Base-by-base conservation (phyloP, 2,888 invertebrate species). In the Rhyacophila evoluta region DNA sequence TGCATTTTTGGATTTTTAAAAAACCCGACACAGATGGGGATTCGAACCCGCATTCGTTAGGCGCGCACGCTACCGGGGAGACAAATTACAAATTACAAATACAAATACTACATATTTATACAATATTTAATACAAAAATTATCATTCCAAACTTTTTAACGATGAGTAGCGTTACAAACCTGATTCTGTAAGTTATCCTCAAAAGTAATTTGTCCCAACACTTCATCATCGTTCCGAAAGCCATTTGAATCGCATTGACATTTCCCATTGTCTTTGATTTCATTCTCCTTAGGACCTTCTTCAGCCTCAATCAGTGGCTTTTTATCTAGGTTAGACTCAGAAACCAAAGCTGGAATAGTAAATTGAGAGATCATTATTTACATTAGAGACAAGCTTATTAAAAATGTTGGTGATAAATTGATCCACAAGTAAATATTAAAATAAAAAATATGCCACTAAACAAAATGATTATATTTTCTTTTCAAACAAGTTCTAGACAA, bases 171-270 rank as follows among this genome's bases (percentile, higher is more conserved):
- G 4, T 15, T 15, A 37, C 6, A 67, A 74, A 96, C 93, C 85
- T 90, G 90, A 86, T 97, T 96, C 84, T 96, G 95, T 72, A 97
- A 85, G 38, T 92, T 91, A 85, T 97, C 94, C 86, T 97, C 96
- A 85, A 97, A 96, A 27, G 91, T 89, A 70, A 93, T 94, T 78
- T 91, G 88, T 83, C 90, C 90, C 83, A 91, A 91, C 78, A 89
- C 92, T 83, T 93, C 93, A 83, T 90, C 89, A 83, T 92, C 93
- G 83, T 90, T 89, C 81, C 86, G 86, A 8, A 85, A 85, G 27
- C 86, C 86, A 81, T 87, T 88, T 29, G 87, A 87, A 72, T 90
- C 88, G 82, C 91, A 90, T 83, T 88, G 80, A 87, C 89, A 91
- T 88, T 89, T 87, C 84, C 85, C 84, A 29, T 85, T 88, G 82